A percentile compares a stretch with the other conserved stretches of the same genome.
Evolutionary conservation across 2,888 invertebrate genomes (phyloP).

Genomic region (Eupithecia centaureata): DNA sequence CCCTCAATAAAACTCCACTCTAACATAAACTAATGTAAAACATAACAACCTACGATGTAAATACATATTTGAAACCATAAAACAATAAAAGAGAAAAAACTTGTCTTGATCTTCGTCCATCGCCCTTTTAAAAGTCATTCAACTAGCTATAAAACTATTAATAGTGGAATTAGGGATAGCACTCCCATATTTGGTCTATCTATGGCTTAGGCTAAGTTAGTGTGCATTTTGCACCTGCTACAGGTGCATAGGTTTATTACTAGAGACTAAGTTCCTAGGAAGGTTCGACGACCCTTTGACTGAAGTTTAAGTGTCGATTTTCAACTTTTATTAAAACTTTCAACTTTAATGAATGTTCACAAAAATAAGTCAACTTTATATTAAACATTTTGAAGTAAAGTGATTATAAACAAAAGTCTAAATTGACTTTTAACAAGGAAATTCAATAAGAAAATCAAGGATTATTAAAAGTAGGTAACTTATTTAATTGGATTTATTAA

Average conservation of each 20-base stretch:
- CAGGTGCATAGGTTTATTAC: conserved; percentile 25
- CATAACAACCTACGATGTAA: background rate
- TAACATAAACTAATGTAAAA: background rate
- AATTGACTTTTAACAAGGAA: no score
- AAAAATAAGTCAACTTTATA: no score
- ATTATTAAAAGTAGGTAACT: no score
- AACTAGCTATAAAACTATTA: conserved; percentile 19
- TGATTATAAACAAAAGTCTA: no score
- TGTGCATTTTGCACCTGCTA: conserved; percentile 26
- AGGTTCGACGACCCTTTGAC: conserved; percentile 2
- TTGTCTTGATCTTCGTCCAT: conserved; percentile 5
- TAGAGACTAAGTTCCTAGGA: conserved; percentile 11
- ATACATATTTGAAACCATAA: conserved; percentile 5
- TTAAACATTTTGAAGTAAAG: no score
- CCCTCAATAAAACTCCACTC: background rate
- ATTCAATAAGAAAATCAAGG: no score
- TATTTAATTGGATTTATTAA: no score
- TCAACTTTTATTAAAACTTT: no score
- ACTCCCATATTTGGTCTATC: conserved; percentile 23
- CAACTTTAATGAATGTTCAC: no score
- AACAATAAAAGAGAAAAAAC: conserved; percentile 1
- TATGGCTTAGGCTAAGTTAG: conserved; percentile 25
- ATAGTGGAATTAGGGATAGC: conserved; percentile 23
- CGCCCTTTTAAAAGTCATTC: conserved; percentile 14
- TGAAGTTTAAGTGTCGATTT: background rate